A percentile compares a stretch with the other conserved stretches of the same genome.
These are phyloP conservation scores for Aelia acuminata DNA, from an alignment of 2,888 invertebrate genomes.

Conservation along the genomic window DNA sequence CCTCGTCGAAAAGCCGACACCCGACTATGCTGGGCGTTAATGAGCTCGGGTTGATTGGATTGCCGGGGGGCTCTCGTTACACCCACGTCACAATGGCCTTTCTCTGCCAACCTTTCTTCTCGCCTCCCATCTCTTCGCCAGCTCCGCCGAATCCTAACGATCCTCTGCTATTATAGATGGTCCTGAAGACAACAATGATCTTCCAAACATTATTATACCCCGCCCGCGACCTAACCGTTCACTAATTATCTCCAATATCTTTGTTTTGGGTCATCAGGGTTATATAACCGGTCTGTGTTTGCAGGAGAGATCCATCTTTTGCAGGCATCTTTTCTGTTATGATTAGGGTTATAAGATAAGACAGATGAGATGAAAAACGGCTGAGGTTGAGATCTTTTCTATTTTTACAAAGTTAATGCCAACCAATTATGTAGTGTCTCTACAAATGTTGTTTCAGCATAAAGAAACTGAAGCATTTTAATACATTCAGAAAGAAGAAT, in stretches of 20 bases:
- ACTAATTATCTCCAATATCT: not conserved
- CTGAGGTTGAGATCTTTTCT: not conserved
- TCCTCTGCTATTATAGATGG: conserved; percentile 29
- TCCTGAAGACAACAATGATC: not conserved
- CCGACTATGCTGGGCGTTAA: conserved; percentile 20
- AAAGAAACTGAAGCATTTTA: too few relatives aligned
- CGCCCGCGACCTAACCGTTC: not conserved
- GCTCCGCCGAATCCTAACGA: conserved; percentile 8
- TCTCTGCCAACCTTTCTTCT: conserved; percentile 1
- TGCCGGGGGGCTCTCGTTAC: conserved; percentile 31
- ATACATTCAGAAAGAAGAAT: too few relatives aligned
- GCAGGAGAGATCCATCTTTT: not conserved
- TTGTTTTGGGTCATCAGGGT: not conserved
- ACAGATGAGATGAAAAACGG: not conserved
- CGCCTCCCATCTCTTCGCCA: not conserved
- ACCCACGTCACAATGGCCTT: conserved; percentile 27
- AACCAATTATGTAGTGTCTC: too few relatives aligned
- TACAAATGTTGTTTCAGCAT: too few relatives aligned
- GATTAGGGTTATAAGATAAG: not conserved
- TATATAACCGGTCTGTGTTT: not conserved
- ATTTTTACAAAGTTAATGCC: too few relatives aligned
- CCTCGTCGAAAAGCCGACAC: not conserved
- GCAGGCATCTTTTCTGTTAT: not conserved
- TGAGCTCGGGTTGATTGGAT: conserved; percentile 39
- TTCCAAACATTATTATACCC: conserved; percentile 12